Conservation (phyloP, 2,113 vertebrate genomes). For the Cinclus cinclus region DNA sequence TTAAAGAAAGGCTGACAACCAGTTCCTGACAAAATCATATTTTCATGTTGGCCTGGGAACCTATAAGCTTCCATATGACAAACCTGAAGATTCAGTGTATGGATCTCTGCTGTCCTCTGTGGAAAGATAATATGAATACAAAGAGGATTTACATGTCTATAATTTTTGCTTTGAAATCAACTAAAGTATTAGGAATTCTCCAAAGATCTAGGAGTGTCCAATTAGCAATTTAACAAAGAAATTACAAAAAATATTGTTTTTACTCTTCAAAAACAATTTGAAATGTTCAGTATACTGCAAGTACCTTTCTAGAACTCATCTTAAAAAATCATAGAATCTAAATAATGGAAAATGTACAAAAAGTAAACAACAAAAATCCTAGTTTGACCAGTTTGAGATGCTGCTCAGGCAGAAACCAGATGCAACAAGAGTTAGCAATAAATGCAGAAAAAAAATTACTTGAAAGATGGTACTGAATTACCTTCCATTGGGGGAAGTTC, state of each 20-base stretch:
- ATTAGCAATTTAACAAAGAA: neutral
- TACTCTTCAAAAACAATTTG: neutral
- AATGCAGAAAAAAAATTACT: neutral
- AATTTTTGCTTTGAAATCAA: neutral
- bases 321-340: no score
- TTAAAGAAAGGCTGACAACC: neutral
- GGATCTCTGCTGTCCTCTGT: neutral
- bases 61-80: neutral
- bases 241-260: neutral
- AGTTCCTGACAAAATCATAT: neutral
- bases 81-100: neutral
- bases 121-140: neutral
- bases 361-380: neutral
- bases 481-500: neutral
- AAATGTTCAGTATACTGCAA: neutral
- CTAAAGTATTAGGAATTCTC: neutral
- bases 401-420: neutral
- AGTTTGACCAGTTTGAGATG: neutral
- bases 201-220: neutral
- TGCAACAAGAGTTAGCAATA: neutral
- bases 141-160: neutral
- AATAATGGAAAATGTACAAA: neutral
- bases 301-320: neutral
- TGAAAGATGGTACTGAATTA: neutral
- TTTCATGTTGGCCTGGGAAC: neutral